Evolutionary conservation across 2,113 vertebrate species (phyloP), one percentile per base, ranked within the genome.

Genomic region (Alethe diademata): DNA sequence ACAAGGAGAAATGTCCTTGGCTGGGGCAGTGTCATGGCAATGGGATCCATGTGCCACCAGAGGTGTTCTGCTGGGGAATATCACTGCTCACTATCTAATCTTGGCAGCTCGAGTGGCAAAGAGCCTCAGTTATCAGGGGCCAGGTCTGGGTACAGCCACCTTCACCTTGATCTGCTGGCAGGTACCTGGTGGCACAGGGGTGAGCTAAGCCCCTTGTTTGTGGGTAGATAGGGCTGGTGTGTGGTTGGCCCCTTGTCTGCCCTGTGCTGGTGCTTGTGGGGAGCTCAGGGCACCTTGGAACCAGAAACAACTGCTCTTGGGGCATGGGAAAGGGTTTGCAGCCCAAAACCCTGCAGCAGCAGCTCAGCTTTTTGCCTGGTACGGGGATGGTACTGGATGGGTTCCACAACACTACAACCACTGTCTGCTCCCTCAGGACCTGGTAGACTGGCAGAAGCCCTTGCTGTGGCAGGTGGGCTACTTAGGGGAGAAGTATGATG

Each of bases 381-480:
- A 12, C 20, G 2, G 1, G 60, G 26, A 18, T 6, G 2, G 14
- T 8, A 35, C 35, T 35, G 35, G 35, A 35, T 50, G 74, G 36
- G 19, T 79, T 64, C 31, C 11, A 1, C 0, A 7, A 53, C 18
- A 24, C 15, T 58, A 22, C 26, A 88, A 58, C 50, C 4, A 3
- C 42, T 85, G 14, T 95, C 78, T 90, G 26, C 57, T 93, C 80
- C 85, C 62, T 26, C 96, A 99, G 99, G 99, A 99, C 90, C 96
- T 99, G 93, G 99, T 99, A 18, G 99, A 99, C 97, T 99, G 99
- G 99, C 81, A 62, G 82, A 99, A 99, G 95, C 99, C 99, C 11
- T 95, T 99, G 74, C 98, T 99, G 12, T 99, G 99, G 99, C 99
- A 99, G 96, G 99, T 99, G 53, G 99, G 99, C 64, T 93, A 99